A percentile compares a stretch with the other conserved stretches of the same genome.
Evolutionary conservation across 2,113 vertebrate species (phyloP).

Genomic region (Planiliza haematocheilus): DNA sequence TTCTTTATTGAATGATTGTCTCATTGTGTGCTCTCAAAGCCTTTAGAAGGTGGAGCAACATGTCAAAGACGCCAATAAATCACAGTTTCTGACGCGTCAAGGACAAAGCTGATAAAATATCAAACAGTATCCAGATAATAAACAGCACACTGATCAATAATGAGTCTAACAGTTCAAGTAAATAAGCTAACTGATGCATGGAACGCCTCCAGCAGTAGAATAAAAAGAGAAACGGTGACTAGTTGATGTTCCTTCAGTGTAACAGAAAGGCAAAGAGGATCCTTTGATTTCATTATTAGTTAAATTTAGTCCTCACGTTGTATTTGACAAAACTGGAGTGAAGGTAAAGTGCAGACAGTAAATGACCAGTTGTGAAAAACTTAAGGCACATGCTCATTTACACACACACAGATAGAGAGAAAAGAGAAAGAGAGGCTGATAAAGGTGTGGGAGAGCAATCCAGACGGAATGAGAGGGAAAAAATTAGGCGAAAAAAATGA

Average conservation of each 20-base stretch:
- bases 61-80: too few relatives aligned
- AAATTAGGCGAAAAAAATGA: slow-evolving; percentile 75
- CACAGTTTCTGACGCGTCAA: too few relatives aligned
- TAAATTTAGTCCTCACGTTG: background rate
- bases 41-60: too few relatives aligned
- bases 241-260: too few relatives aligned
- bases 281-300: background rate
- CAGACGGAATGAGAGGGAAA: slow-evolving; percentile 67
- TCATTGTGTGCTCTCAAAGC: too few relatives aligned
- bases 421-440: slow-evolving; percentile 55
- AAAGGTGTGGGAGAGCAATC: slow-evolving; percentile 60
- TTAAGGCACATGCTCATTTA: background rate
- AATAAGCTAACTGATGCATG: background rate
- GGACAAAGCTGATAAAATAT: too few relatives aligned
- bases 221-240: too few relatives aligned
- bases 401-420: slow-evolving; percentile 9
- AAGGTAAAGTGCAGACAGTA: slow-evolving; percentile 12
- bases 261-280: background rate
- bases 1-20: too few relatives aligned
- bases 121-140: background rate
- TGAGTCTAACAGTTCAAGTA: background rate
- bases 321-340: background rate
- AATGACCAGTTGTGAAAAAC: slow-evolving; percentile 43
- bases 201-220: background rate
- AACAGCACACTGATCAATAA: background rate